A percentile compares a stretch with the other conserved stretches of the same genome.
Conservation (phyloP, 2,888 invertebrate genomes). For the Synergus itoensis region DNA sequence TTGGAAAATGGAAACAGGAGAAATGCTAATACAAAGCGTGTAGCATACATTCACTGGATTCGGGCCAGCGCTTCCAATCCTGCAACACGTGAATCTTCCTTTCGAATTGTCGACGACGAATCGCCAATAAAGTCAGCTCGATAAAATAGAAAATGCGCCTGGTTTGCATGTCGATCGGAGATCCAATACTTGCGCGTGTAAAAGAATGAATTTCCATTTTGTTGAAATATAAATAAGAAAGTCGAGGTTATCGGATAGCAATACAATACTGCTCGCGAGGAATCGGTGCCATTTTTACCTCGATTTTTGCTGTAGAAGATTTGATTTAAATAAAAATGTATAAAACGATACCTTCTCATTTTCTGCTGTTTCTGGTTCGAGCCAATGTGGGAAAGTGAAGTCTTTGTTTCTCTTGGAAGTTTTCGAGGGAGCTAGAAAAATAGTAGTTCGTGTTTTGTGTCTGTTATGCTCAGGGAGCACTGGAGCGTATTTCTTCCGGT, state of each 20-base stretch:
- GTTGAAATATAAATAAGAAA: constrained; percentile 23
- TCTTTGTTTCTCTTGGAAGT: background rate
- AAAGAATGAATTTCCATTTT: constrained; percentile 35
- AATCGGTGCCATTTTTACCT: background rate
- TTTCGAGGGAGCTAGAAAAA: background rate
- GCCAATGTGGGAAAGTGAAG: constrained; percentile 4
- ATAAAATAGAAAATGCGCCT: constrained; percentile 39
- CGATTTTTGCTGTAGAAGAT: background rate
- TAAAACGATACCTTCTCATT: background rate
- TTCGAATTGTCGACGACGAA: constrained; percentile 39
- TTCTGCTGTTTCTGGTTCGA: background rate
- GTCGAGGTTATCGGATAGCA: constrained; percentile 15
- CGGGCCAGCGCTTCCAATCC: constrained; percentile 48
- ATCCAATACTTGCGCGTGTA: constrained; percentile 42
- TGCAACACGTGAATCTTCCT: constrained; percentile 48
- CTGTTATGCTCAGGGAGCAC: background rate
- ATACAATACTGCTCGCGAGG: background rate
- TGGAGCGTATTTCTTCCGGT: constrained; percentile 11
- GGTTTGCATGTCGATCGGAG: constrained; percentile 50
- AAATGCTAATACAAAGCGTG: constrained; percentile 17
- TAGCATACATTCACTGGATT: constrained; percentile 41
- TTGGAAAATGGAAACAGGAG: constrained; percentile 29
- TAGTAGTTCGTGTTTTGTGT: constrained; percentile 10
- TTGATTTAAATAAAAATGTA: background rate
- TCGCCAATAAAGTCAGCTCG: constrained; percentile 47